Base-by-base conservation (phyloP, 1,140 invertebrate genomes). In the Zaprionus camerounensis region DNA sequence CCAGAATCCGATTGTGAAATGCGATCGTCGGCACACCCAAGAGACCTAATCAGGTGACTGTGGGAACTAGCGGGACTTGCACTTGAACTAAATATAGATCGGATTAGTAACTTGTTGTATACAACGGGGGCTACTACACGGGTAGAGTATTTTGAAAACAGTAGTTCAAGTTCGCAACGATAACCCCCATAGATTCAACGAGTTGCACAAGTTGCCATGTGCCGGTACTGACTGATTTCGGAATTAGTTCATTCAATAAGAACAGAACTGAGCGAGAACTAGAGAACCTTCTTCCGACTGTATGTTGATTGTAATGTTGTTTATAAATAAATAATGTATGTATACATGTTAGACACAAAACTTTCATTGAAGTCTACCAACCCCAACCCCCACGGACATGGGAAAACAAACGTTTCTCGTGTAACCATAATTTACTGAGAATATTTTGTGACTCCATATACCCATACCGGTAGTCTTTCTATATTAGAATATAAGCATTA, bases 91-190 rank as follows among this genome's bases (percentile, higher is more conserved):
- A 76, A 65, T 76, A 66, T 71, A 71, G 73, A 38, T 28, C 20
- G 34, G 15, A 64, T 57, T 62, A 46, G 7, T 46, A 51, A 28
- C 36, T 62, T 46, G 24, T 49, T 38, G 6, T 13, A 41, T 6
- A 2, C 49, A 20, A 61, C 41, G 44, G 44, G 44, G 44, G n/a
- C 9, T 6, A 17, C 1, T 5, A 51, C 12, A 12, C 53, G 17
- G 53, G 41, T 20, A 44, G 9, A 34, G 7, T 46, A 17, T 65
- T 76, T 65, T 22, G 1, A 61, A 71, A 17, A 46, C 41, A 17
- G 41, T 28, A 67, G 69, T 76, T 76, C 70, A 76, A 76, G 70
- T 72, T 64, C 63, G 56, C 12, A 7, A 38, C 57, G 74, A 76
- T 76, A 76, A 76, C 74, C 74, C 57, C 26, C 51, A 28, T 20